A percentile compares a stretch with the other conserved stretches of the same genome.
Evolutionary conservation across 1,140 invertebrate species (phyloP).

Genomic region (Drosophila oshimai): DNA sequence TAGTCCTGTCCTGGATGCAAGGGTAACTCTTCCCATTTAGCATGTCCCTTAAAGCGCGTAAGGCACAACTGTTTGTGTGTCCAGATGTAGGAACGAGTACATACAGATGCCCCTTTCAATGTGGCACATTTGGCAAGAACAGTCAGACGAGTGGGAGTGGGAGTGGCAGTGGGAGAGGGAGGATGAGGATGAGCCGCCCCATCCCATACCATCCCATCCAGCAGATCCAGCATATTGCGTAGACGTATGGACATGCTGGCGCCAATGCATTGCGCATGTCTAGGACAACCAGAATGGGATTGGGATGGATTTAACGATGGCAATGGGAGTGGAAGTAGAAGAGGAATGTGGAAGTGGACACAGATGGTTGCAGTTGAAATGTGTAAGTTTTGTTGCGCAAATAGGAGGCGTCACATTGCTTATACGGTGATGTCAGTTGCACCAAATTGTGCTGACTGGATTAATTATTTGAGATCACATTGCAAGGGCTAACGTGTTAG

Average conservation of each 20-base stretch:
- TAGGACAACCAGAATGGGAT: constrained; percentile 2
- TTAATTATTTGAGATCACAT: too few relatives aligned
- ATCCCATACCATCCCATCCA: too few relatives aligned
- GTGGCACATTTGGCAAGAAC: constrained; percentile 30
- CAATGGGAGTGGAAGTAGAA: too few relatives aligned
- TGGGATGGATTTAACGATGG: background rate
- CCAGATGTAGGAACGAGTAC: too few relatives aligned
- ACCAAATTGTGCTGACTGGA: background rate
- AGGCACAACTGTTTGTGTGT: background rate
- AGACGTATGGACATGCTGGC: constrained; percentile 29
- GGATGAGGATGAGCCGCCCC: too few relatives aligned
- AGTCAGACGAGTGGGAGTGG: constrained; percentile 6
- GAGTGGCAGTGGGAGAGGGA: too few relatives aligned
- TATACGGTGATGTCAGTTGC: background rate
- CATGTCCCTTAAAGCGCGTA: background rate
- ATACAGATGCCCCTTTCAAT: constrained; percentile 8
- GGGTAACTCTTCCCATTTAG: too few relatives aligned
- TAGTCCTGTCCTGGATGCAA: too few relatives aligned
- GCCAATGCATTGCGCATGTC: constrained; percentile 37
- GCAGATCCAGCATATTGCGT: constrained; percentile 10
- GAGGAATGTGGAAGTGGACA: constrained; percentile 17
- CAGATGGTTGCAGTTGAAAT: constrained; percentile 38
- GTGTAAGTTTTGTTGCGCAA: constrained; percentile 51
- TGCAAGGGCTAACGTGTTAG: too few relatives aligned
- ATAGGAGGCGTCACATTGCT: constrained; percentile 28